Conservation (phyloP, 2,888 invertebrate genomes). For the Trilocha varians region DNA sequence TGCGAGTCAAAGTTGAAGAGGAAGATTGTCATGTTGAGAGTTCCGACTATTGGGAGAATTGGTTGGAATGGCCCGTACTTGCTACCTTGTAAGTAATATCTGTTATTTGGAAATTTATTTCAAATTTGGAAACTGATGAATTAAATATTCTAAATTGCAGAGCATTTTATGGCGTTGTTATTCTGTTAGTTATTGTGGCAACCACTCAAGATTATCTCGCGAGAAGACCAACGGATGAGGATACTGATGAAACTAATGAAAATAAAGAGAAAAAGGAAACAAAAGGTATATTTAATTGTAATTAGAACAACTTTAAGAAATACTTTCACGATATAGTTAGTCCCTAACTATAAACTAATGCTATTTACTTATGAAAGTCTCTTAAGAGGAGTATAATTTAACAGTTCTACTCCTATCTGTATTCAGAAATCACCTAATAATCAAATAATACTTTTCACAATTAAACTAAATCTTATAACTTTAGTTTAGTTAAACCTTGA, state of each 20-base stretch:
- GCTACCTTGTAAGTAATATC: conserved; percentile 49
- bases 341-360: no score
- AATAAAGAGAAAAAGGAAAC: conserved; percentile 25
- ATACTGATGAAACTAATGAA: conserved; percentile 26
- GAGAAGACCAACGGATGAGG: conserved; percentile 26
- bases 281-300: conserved; percentile 10
- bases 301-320: neutral
- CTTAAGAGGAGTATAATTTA: no score
- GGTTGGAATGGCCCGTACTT: conserved; percentile 50
- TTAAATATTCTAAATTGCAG: conserved; percentile 27
- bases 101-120: neutral
- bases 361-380: no score
- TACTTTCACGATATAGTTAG: no score
- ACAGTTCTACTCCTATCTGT: no score
- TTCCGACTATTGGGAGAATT: conserved; percentile 43
- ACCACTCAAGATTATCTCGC: conserved; percentile 57
- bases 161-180: conserved; percentile 49
- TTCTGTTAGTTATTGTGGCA: conserved; percentile 53
- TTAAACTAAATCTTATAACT: no score
- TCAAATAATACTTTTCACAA: no score
- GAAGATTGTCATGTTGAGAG: conserved; percentile 74
- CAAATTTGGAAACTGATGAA: neutral
- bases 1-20: conserved; percentile 76
- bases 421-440: no score
- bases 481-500: no score